Evolutionary conservation across 2,113 vertebrate species (phyloP).

Genomic region (Myotis yumanensis): DNA sequence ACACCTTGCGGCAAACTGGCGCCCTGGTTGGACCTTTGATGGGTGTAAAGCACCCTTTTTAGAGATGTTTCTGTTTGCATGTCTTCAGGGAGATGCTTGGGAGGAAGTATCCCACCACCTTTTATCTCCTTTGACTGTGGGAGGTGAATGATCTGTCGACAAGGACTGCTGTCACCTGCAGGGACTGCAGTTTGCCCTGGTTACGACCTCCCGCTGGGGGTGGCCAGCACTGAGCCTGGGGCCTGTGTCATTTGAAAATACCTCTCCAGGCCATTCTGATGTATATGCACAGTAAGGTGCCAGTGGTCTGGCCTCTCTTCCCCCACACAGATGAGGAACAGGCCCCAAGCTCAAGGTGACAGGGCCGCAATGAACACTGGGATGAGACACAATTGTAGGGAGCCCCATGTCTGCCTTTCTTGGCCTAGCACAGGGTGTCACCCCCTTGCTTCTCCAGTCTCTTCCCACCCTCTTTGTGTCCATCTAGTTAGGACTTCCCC

Average conservation of each 20-base stretch:
- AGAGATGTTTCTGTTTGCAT: neutral
- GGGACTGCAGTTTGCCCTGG: neutral
- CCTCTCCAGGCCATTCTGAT: neutral
- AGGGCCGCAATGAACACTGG: neutral
- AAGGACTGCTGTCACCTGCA: neutral
- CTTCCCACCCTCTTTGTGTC: neutral
- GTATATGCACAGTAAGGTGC: neutral
- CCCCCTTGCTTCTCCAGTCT: neutral
- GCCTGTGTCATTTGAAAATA: neutral
- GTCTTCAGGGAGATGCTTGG: neutral
- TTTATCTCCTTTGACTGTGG: neutral
- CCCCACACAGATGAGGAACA: neutral
- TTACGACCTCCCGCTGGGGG: neutral
- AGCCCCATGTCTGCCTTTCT: neutral
- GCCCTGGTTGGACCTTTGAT: neutral
- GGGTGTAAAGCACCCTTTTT: neutral
- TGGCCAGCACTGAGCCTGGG: neutral
- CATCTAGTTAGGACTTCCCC: rapidly evolving
- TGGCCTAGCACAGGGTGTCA: neutral
- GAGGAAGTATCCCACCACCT: neutral
- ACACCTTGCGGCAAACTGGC: neutral
- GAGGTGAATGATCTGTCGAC: neutral
- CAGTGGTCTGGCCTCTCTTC: neutral
- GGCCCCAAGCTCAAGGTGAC: neutral
- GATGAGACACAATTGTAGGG: neutral